Percentiles rank a stretch among this genome's conserved stretches.
These are phyloP conservation scores for Malacosoma neustria DNA, from an alignment of 2,888 invertebrate species.

Conservation along the genomic window DNA sequence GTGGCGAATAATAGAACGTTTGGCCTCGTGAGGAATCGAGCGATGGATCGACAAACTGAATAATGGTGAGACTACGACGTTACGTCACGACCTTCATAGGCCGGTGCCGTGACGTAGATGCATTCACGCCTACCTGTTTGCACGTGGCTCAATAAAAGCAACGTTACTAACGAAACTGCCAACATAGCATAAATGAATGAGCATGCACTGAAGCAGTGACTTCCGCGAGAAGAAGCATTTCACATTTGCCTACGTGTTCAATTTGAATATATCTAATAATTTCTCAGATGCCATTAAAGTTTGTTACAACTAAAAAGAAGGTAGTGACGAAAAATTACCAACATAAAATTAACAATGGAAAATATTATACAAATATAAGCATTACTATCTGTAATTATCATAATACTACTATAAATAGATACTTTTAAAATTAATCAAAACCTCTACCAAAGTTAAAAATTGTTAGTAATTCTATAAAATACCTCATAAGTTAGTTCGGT, in stretches of 20 bases:
- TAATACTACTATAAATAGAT: no score
- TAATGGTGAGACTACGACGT: constrained; percentile 51
- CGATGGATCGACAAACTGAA: constrained; percentile 55
- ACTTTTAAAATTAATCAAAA: background rate
- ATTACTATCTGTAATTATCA: no score
- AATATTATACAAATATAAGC: no score
- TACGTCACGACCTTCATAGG: constrained; percentile 66
- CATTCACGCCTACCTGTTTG: constrained; percentile 52
- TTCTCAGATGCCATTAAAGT: no score
- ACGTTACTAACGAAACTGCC: constrained; percentile 28
- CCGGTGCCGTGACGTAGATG: constrained; percentile 50
- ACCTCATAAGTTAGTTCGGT: background rate
- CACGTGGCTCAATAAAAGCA: constrained; percentile 46
- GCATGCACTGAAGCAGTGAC: background rate
- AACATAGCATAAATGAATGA: constrained; percentile 21
- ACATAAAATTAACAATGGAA: no score
- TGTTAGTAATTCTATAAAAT: background rate
- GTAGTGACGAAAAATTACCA: no score
- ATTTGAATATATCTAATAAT: no score
- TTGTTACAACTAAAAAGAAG: no score
- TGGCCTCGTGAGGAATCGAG: constrained; percentile 53
- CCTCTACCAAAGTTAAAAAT: background rate
- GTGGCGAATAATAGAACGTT: constrained; percentile 42
- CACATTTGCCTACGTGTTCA: background rate
- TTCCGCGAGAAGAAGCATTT: background rate